Evolutionary conservation across 2,888 invertebrate species (phyloP).

Genomic region (Cyaniris semiargus): DNA sequence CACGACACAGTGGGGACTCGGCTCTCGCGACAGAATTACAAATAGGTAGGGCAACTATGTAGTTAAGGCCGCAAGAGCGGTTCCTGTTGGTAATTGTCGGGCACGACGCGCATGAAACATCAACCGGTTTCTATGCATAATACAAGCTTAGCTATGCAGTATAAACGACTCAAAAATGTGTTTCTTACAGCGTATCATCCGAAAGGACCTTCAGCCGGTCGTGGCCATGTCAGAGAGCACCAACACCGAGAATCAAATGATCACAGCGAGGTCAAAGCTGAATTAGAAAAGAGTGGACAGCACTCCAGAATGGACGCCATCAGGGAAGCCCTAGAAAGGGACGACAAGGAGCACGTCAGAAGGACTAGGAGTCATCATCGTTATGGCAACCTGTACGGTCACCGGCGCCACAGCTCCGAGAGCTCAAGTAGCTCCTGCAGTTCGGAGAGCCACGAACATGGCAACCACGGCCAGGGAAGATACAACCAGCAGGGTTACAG

Average conservation of each 20-base stretch:
- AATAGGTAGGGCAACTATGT: too few species aligned
- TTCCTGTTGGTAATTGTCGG: too few species aligned
- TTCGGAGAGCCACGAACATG: neutral
- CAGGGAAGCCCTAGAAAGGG: neutral
- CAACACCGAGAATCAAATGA: neutral
- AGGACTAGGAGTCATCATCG: neutral
- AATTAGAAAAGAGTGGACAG: neutral
- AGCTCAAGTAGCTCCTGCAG: neutral
- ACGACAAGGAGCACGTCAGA: neutral
- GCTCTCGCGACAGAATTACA: too few species aligned
- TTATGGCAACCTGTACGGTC: neutral
- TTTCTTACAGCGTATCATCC: neutral
- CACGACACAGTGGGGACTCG: too few species aligned
- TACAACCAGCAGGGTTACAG: neutral
- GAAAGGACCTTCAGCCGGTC: neutral
- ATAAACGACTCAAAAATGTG: neutral
- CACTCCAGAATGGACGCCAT: neutral
- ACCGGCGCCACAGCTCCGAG: conserved; percentile 15
- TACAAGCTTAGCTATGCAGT: neutral
- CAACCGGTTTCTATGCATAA: neutral
- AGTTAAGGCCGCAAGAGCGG: too few species aligned
- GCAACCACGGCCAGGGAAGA: neutral
- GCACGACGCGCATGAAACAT: too few species aligned
- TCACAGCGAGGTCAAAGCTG: neutral
- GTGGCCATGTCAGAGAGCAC: neutral